These are phyloP conservation scores for Pachycephala philippinensis DNA, from an alignment of 2,113 vertebrate genomes.

Conservation along the genomic window DNA sequence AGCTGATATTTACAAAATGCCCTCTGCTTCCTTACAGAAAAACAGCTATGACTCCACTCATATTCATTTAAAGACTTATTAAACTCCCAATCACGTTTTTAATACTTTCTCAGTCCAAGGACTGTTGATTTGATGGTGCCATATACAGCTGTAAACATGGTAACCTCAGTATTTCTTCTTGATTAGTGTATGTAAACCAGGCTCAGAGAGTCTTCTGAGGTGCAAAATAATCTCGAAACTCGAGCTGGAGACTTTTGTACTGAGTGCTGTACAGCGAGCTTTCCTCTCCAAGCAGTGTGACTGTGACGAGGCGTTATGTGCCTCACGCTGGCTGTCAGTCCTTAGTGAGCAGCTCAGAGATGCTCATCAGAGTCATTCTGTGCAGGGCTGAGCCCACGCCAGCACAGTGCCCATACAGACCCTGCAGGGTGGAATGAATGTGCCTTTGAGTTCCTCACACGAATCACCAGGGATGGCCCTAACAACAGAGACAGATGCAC, in stretches of 20 bases:
- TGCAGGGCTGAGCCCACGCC: background rate
- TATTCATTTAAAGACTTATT: background rate
- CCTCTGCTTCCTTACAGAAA: background rate
- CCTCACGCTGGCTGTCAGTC: fast-evolving
- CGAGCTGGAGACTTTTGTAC: background rate
- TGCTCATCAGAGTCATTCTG: background rate
- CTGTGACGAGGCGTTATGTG: fast-evolving
- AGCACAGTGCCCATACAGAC: background rate
- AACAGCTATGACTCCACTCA: background rate
- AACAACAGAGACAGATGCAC: background rate
- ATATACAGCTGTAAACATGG: background rate
- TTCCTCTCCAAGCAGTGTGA: background rate
- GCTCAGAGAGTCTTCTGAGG: background rate
- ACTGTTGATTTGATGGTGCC: background rate
- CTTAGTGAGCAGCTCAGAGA: background rate
- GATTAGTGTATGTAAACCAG: background rate
- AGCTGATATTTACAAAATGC: background rate
- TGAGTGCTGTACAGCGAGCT: background rate
- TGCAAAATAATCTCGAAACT: background rate
- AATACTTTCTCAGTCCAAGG: background rate
- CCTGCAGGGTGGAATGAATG: background rate
- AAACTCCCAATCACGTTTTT: background rate
- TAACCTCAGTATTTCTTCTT: background rate
- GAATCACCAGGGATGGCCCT: background rate
- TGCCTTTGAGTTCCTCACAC: background rate